These are phyloP conservation scores for Acanthoscelides obtectus DNA, from an alignment of 2,888 invertebrate species.

Conservation along the genomic window DNA sequence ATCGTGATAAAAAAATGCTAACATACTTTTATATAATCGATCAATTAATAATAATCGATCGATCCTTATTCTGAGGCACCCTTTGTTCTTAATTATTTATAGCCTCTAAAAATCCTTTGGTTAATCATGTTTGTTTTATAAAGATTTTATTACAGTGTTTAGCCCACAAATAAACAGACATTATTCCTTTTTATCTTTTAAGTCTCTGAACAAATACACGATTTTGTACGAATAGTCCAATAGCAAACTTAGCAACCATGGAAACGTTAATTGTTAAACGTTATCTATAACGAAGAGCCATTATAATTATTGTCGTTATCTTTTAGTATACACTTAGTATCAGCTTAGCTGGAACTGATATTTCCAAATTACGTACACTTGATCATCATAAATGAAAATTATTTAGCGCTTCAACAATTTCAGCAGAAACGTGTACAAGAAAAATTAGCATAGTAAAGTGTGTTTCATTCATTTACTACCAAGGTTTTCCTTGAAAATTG, in stretches of 20 bases:
- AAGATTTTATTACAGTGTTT: no score
- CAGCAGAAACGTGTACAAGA: not conserved
- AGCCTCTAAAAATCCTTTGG: no score
- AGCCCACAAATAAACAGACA: no score
- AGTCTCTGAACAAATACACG: no score
- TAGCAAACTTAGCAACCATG: not conserved
- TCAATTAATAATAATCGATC: no score
- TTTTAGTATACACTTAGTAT: not conserved
- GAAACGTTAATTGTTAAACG: not conserved
- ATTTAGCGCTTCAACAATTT: not conserved
- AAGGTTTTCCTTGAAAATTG: not conserved
- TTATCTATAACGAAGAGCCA: not conserved
- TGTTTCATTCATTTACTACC: not conserved
- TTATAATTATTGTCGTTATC: not conserved
- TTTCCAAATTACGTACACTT: not conserved
- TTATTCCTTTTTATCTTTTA: no score
- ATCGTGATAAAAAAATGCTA: no score
- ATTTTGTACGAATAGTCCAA: no score
- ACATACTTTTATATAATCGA: no score
- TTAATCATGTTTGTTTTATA: no score
- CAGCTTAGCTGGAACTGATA: not conserved
- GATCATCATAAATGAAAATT: not conserved
- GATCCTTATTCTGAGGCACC: no score
- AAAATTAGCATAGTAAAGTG: not conserved
- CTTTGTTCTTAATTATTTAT: no score